Conservation (phyloP, 2,113 vertebrate species). For the Lagopus muta region DNA sequence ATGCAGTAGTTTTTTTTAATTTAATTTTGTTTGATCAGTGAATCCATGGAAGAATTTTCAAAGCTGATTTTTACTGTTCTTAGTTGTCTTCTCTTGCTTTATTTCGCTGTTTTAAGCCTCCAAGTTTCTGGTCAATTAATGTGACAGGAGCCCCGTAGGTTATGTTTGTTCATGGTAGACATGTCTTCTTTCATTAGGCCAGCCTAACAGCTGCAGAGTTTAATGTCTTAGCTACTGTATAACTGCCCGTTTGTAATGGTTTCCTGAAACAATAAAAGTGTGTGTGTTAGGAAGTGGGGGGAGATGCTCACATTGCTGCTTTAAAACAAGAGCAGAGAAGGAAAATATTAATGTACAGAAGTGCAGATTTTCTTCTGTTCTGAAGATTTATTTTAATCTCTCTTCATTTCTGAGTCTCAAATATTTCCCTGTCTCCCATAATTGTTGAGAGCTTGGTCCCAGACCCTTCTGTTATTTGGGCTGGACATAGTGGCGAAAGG, state of each 20-base stretch:
- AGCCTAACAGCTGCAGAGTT: conserved; percentile 11
- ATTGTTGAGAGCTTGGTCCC: not conserved
- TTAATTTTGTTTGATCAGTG: not conserved
- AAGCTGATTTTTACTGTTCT: not conserved
- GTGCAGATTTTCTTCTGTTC: not conserved
- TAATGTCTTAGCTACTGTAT: not conserved
- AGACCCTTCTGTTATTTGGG: not conserved
- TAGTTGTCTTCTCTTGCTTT: conserved; percentile 37
- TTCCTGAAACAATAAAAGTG: not conserved
- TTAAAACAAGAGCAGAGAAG: not conserved
- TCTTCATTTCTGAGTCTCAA: not conserved
- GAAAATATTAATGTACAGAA: not conserved
- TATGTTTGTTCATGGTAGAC: conserved; percentile 30
- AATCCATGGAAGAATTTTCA: not conserved
- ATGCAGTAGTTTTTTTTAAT: not conserved
- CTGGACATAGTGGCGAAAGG: not conserved
- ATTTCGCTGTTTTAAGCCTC: conserved; percentile 37
- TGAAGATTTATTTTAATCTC: not conserved
- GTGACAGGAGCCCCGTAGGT: conserved; percentile 37
- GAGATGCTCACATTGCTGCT: accelerated
- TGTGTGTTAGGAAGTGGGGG: accelerated
- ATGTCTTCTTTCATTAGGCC: conserved; percentile 35
- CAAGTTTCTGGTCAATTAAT: conserved; percentile 29
- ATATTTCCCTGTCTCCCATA: not conserved
- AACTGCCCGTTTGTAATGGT: not conserved